Evolutionary conservation across 2,888 invertebrate genomes (phyloP), one percentile per base, ranked within the genome.

Genomic region (Megaustenia siamemsis): DNA sequence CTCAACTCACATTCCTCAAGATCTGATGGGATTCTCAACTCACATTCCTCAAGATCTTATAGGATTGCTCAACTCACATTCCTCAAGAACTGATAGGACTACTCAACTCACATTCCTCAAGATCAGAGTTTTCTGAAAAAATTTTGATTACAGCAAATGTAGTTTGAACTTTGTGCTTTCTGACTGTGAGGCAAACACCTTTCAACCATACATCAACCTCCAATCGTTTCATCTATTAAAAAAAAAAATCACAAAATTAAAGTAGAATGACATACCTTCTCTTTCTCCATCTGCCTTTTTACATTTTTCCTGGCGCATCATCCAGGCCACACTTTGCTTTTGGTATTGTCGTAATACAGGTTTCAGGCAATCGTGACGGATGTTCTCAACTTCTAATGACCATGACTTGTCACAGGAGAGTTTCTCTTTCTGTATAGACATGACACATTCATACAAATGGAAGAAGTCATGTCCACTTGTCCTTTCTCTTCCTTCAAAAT

Each of bases 271-370:
- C 43, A 43, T n/a, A 71, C 71, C 71, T 24, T 71, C 71, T n/a
- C 45, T 40, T n/a, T 71, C 49, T 56, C 6, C n/a, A 10, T 56
- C 60, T 73, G n/a, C 35, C 35, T 35, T 63, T 45, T 1, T 1
- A n/a, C n/a, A 45, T 21, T 56, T 66, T 93, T 97, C 97, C 81
- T 95, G 94, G 18, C 94, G 88, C 1, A 96, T 89, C 96, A 97
- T 96, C 97, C 97, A 97, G 60, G 93, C 91, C 0, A 97, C 96
- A 43, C 96, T 96, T 75, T 95, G 93, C 86, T 94, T 92, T 92
- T 97, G 97, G 92, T 96, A 97, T 1, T 94, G 95, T 81, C 96
- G 93, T 24, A 97, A 93, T 60, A 88, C 92, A 0, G 96, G 96
- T 82, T 94, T 94, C 69, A 96, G 92, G 86, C 86, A 87, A 8